Evolutionary conservation across 2,113 vertebrate genomes (phyloP).

Genomic region (Coptodon bakossiorum): DNA sequence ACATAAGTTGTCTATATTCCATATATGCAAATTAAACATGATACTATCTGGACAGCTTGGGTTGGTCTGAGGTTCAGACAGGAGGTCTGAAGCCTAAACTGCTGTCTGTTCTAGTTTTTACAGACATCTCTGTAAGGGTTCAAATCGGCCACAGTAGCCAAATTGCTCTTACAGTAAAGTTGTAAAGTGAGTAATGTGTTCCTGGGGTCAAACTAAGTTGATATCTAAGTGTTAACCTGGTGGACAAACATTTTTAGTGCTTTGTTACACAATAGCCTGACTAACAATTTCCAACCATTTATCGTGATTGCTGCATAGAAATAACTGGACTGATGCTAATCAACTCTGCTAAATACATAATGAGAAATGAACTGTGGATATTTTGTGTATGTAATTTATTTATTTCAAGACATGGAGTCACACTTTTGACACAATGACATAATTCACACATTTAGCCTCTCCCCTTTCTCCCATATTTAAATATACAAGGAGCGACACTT

Average conservation of each 20-base stretch:
- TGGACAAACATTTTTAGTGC: neutral
- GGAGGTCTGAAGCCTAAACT: neutral
- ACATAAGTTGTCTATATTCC: neutral
- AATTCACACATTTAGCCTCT: neutral
- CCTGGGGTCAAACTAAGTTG: neutral
- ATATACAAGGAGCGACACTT: neutral
- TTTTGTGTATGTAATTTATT: rapidly evolving
- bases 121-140: neutral
- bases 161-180: neutral
- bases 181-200: neutral
- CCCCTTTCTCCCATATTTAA: neutral
- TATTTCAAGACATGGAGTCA: neutral
- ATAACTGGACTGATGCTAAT: neutral
- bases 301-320: neutral
- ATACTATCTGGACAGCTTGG: neutral
- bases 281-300: neutral
- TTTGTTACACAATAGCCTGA: neutral
- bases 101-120: neutral
- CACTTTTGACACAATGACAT: neutral
- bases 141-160: neutral
- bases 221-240: neutral
- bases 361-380: neutral
- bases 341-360: neutral
- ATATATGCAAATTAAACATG: neutral
- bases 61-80: neutral